Evolutionary conservation across 2,797 vertebrate genomes (phyloP).

Genomic region (Poecilia velifera): DNA sequence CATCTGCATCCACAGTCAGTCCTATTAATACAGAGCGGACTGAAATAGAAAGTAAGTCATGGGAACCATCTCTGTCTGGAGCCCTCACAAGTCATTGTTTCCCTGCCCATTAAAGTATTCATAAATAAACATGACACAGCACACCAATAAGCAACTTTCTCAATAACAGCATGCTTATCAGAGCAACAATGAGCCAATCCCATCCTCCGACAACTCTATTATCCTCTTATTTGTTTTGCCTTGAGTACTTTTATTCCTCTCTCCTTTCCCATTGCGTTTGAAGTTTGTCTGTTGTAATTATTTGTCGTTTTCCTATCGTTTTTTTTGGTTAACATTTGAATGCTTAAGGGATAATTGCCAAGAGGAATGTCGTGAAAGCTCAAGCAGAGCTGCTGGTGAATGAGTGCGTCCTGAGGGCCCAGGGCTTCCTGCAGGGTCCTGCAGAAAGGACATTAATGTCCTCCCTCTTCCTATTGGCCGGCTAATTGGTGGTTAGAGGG

Average conservation of each 20-base stretch:
- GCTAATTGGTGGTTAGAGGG: constrained; percentile 47
- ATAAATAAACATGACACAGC: constrained; percentile 49
- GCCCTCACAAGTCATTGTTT: constrained; percentile 35
- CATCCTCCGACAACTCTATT: constrained; percentile 32
- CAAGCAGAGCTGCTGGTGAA: constrained; percentile 53
- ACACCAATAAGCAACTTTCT: constrained; percentile 34
- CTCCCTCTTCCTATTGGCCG: constrained; percentile 25
- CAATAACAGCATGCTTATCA: constrained; percentile 11
- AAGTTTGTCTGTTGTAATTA: constrained; percentile 67
- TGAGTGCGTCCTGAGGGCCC: constrained; percentile 41
- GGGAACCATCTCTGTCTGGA: constrained; percentile 40
- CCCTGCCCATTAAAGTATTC: constrained; percentile 45
- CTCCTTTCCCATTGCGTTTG: constrained; percentile 55
- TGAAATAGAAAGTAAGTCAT: constrained; percentile 45
- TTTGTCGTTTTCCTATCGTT: constrained; percentile 70
- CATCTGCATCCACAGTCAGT: constrained; percentile 22
- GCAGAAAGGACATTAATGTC: constrained; percentile 32
- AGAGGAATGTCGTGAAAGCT: constrained; percentile 63
- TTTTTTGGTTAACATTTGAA: constrained; percentile 67
- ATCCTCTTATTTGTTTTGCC: constrained; percentile 42
- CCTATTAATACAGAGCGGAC: constrained; percentile 33
- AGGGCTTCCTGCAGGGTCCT: constrained; percentile 45
- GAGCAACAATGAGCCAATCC: constrained; percentile 36
- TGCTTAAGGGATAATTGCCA: constrained; percentile 68
- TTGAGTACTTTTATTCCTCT: constrained; percentile 44